Conservation (phyloP, 2,797 vertebrate species). For the Pseudomugil gertrudae region DNA sequence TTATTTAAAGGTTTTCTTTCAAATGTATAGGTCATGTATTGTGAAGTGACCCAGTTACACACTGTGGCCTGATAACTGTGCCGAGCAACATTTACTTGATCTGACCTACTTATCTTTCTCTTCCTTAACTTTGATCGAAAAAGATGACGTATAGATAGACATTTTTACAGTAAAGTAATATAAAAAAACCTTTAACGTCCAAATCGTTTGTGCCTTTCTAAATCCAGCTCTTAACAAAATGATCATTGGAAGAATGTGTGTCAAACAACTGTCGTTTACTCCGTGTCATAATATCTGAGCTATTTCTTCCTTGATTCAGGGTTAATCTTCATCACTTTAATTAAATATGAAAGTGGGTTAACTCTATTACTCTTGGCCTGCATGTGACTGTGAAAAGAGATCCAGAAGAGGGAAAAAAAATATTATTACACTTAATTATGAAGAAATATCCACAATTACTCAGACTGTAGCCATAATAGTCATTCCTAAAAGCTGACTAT, state of each 20-base stretch:
- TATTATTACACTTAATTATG: constrained; percentile 16
- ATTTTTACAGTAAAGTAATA: not conserved
- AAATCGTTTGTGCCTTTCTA: constrained; percentile 52
- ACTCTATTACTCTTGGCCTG: constrained; percentile 15
- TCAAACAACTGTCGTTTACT: constrained; percentile 31
- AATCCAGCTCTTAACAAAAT: constrained; percentile 39
- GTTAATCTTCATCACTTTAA: constrained; percentile 14
- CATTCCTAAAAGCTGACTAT: constrained; percentile 24
- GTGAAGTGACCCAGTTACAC: not conserved
- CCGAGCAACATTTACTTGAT: constrained; percentile 4
- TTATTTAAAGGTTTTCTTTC: not conserved
- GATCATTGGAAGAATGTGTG: constrained; percentile 27
- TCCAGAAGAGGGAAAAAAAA: constrained; percentile 5
- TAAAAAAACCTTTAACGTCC: not conserved
- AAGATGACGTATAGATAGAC: not conserved
- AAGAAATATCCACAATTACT: constrained; percentile 25
- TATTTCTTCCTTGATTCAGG: constrained; percentile 8
- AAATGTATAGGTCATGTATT: not conserved
- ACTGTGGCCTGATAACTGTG: constrained; percentile 3
- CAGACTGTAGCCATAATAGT: constrained; percentile 17
- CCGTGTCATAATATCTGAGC: constrained; percentile 9
- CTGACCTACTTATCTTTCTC: not conserved
- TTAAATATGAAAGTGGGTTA: constrained; percentile 4
- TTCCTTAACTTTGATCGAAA: not conserved
- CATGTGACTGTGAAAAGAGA: constrained; percentile 8